Base-by-base conservation (phyloP, 2,113 vertebrate genomes). In the Nothocercus nigrocapillus region DNA sequence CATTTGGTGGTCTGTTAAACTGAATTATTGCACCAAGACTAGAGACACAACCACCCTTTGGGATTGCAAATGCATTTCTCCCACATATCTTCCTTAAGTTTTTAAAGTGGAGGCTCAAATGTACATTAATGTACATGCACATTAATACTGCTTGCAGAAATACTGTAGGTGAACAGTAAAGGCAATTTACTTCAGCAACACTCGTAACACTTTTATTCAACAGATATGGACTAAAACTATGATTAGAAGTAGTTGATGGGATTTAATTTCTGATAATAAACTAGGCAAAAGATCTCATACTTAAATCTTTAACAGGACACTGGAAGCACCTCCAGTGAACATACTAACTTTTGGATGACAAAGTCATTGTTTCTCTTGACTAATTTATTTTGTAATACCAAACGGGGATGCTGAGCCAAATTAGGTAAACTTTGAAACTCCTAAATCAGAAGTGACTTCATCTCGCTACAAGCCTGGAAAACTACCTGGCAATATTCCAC, bases 41-140 rank as follows among this genome's bases (percentile, higher is more conserved):
- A 89, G 44, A 78, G 58, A 94, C 59, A 18, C 18, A 83, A 95
- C 76, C 93, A 88, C 80, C 84, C n/a, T 62, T 85, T 82, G 67
- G 93, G 82, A 42, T 67, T 51, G 85, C 80, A 84, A 79, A 3
- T 15, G 54, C n/a, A 64, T 27, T 82, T 93, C 19, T 45, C 45
- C 9, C 49, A 88, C 0, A 0, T 27, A 54, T 58, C 0, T 0
- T 49, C 59, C 75, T 78, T 42, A n/a, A 42, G 20, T 95, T 80
- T 68, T 45, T 82, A 82, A 79, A 92, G 69, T 51, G 47, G 77
- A 81, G 38, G 73, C 36, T 73, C 66, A 56, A 56, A 64, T 79
- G 13, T 49, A 8, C 1, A 10, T 58, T 58, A 30, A 32, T 30
- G 54, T 32, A 58, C 54, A 18, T 58, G 1, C 10, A 38, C 61